Evolutionary conservation across 2,113 vertebrate genomes (phyloP).

Genomic region (Hypomesus transpacificus): DNA sequence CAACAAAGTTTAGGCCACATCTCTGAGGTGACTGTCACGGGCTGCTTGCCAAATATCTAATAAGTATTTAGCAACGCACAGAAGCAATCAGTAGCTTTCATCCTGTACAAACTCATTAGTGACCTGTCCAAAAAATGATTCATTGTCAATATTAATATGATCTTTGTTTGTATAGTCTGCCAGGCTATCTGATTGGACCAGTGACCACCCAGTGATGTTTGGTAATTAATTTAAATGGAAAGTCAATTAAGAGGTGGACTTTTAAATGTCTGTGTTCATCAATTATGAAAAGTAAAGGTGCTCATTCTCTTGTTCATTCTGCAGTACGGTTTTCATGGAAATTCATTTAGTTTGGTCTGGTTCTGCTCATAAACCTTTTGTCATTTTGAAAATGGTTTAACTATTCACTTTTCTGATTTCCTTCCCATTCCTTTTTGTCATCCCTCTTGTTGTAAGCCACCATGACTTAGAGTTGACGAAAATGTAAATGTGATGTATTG

Average conservation of each 20-base stretch:
- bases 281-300: slow-evolving; percentile 27
- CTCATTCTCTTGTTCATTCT: background rate
- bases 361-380: slow-evolving; percentile 33
- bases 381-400: slow-evolving; percentile 28
- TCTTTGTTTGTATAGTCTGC: slow-evolving; percentile 49
- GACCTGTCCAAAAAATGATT: slow-evolving; percentile 59
- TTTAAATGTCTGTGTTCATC: slow-evolving; percentile 35
- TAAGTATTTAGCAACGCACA: slow-evolving; percentile 36
- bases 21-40: slow-evolving; percentile 19
- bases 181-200: slow-evolving; percentile 49
- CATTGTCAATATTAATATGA: slow-evolving; percentile 59
- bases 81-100: slow-evolving; percentile 46
- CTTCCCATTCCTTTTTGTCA: background rate
- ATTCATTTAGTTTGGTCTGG: slow-evolving; percentile 43
- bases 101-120: slow-evolving; percentile 57
- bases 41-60: slow-evolving; percentile 21
- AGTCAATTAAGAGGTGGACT: slow-evolving; percentile 44
- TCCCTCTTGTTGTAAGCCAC: slow-evolving; percentile 19
- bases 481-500: slow-evolving; percentile 42
- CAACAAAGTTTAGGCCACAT: slow-evolving; percentile 10
- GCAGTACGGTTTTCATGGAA: background rate
- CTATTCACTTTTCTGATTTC: slow-evolving; percentile 17
- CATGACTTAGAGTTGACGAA: slow-evolving; percentile 42
- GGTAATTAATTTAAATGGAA: slow-evolving; percentile 57
- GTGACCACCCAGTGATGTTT: slow-evolving; percentile 42